These are phyloP conservation scores for Elysia chlorotica DNA, from an alignment of 1,140 invertebrate genomes.

Conservation along the genomic window DNA sequence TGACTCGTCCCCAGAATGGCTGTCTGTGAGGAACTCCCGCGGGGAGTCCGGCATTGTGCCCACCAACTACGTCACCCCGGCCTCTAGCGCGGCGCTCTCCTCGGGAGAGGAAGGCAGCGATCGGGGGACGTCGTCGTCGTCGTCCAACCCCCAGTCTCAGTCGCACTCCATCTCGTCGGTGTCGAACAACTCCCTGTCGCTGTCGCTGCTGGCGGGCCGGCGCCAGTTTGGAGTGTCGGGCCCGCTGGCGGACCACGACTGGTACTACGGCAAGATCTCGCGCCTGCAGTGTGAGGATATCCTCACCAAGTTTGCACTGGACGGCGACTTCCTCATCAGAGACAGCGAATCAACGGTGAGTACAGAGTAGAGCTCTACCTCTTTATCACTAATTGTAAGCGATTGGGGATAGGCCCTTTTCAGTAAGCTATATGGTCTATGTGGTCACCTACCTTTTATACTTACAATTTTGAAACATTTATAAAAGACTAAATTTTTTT, in stretches of 20 bases:
- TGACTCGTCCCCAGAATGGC: constrained; percentile 92
- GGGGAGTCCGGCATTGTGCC: constrained; percentile 92
- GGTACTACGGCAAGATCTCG: constrained; percentile 97
- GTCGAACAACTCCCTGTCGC: constrained; percentile 50
- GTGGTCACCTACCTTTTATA: too few relatives aligned
- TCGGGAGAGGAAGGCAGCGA: constrained; percentile 37
- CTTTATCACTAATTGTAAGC: too few relatives aligned
- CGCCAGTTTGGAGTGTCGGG: constrained; percentile 55
- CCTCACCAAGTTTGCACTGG: constrained; percentile 89
- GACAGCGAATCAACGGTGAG: constrained; percentile 97
- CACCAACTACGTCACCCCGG: constrained; percentile 86
- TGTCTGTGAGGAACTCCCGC: constrained; percentile 87
- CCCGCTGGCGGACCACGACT: constrained; percentile 64
- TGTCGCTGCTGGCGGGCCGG: constrained; percentile 35
- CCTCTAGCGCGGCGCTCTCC: too few relatives aligned
- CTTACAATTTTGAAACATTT: too few relatives aligned
- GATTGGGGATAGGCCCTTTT: too few relatives aligned
- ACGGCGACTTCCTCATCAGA: constrained; percentile 97
- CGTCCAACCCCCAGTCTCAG: constrained; percentile 57
- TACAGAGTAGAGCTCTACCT: not conserved
- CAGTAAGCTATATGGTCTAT: too few relatives aligned
- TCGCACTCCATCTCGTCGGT: constrained; percentile 59
- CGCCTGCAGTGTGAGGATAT: constrained; percentile 93
- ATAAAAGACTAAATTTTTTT: too few relatives aligned
- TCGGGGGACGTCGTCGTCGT: constrained; percentile 45